phyloP scores from a whole-genome alignment of 2,113 vertebrate genomes.

The Tautogolabrus adspersus region DNA sequence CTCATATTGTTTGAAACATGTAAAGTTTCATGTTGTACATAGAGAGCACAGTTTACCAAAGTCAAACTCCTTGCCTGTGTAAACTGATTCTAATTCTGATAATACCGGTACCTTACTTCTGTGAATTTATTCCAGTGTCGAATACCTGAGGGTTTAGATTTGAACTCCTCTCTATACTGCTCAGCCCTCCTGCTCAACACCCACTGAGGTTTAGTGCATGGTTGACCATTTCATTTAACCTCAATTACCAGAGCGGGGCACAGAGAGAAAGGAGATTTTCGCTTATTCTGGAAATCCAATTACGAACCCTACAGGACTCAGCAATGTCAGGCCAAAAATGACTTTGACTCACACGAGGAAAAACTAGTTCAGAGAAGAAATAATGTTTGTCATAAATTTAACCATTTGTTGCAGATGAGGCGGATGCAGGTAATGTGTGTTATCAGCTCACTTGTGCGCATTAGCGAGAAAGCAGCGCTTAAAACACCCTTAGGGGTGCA shows the following conservation, averaged over 20 bases:
- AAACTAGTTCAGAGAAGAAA: slow-evolving; percentile 62
- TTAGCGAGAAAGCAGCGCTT: slow-evolving; percentile 23
- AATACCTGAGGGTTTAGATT: slow-evolving; percentile 34
- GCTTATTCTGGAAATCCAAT: slow-evolving; percentile 80
- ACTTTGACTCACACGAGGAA: slow-evolving; percentile 59
- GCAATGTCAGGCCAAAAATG: slow-evolving; percentile 70
- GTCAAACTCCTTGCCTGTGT: too few relatives aligned
- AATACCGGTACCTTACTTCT: neutral
- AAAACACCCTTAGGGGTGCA: slow-evolving; percentile 37
- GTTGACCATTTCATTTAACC: slow-evolving; percentile 80
- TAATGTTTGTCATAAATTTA: slow-evolving; percentile 54
- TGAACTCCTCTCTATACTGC: slow-evolving; percentile 39
- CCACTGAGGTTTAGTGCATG: slow-evolving; percentile 70
- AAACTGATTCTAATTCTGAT: too few relatives aligned
- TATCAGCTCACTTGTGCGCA: slow-evolving; percentile 14
- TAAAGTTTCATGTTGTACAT: too few relatives aligned
- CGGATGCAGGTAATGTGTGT: slow-evolving; percentile 35
- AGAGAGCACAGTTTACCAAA: too few relatives aligned
- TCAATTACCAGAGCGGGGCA: slow-evolving; percentile 71
- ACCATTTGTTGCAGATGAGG: slow-evolving; percentile 50
- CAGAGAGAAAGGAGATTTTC: slow-evolving; percentile 71
- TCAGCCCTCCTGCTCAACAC: slow-evolving; percentile 44
- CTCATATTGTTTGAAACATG: too few relatives aligned
- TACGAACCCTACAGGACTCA: slow-evolving; percentile 75
- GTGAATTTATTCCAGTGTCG: neutral